Base-by-base conservation (phyloP, 2,888 invertebrate species). In the Lymantria dispar region DNA sequence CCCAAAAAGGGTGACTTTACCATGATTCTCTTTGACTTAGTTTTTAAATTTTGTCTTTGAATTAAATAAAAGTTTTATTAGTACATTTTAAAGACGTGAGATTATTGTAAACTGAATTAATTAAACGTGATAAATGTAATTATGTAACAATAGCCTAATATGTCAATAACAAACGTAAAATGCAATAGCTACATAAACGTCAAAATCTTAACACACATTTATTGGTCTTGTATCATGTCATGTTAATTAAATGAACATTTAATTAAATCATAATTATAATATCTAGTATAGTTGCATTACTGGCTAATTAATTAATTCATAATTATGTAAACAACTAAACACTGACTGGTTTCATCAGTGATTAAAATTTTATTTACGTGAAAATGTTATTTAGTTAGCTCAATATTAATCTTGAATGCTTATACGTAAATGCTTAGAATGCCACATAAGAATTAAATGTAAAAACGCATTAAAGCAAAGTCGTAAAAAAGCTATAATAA, bases 401-500 rank as follows among this genome's bases (percentile, higher is more conserved):
- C 46, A 57, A 48, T 38, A 43, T 46, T 13, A 29, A 49, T 29
- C 49, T 48, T 31, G 33, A 39, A 45, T 22, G 36, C n/a, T 22
- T 36, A 46, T 45, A 39, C 12, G 39, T 31, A 38, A 2, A 10
- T 10, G 41, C 40, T 54, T 44, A 43, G 54, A 59, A 62, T 57
- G 57, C 43, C 63, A 49, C 57, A 57, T 63, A 56, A 57, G 54
- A 72, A 63, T 49, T 30, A 50, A 61, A 66, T 50, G 51, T 57
- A 14, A 54, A 57, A 72, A 71, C 60, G 60, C 68, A 72, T 72
- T 72, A 67, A 60, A 57, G 46, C 47, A 29, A 50, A 62, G 62
- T 70, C 65, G 64, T 70, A 70, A 74, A 76, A 64, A 70, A 70
- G 64, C 70, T 71, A 67, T 67, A 70, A 75, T 72, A 73, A 78